Evolutionary conservation across 1,140 invertebrate genomes (phyloP).

Genomic region (Drosophila oshimai): DNA sequence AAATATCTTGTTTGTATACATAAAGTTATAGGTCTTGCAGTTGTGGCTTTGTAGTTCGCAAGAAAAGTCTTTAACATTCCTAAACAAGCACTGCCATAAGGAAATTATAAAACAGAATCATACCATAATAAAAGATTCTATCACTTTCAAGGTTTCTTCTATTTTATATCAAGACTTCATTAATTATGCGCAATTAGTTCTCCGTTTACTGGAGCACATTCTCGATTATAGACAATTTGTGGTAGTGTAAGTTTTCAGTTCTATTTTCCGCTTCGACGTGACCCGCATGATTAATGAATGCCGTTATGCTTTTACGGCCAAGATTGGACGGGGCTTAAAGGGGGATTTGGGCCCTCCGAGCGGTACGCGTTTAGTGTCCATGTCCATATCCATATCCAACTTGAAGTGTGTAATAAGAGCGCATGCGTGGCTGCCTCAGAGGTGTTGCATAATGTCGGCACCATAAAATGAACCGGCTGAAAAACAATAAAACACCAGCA

Average conservation of each 20-base stretch:
- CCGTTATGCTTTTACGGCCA: constrained; percentile 72
- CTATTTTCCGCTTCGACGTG: constrained; percentile 30
- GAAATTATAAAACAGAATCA: no score
- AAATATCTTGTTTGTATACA: no score
- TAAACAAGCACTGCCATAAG: neutral
- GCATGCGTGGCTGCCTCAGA: constrained; percentile 54
- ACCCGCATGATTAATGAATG: constrained; percentile 74
- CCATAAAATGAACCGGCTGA: constrained; percentile 59
- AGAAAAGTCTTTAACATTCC: no score
- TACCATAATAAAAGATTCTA: neutral
- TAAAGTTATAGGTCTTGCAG: no score
- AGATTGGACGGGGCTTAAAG: no score
- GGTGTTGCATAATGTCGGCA: constrained; percentile 58
- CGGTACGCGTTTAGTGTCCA: constrained; percentile 40
- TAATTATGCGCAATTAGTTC: constrained; percentile 28
- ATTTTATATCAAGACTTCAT: neutral
- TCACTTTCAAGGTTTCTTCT: neutral
- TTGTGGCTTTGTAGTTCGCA: no score
- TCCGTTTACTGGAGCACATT: neutral
- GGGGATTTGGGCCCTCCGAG: constrained; percentile 25
- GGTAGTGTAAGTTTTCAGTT: constrained; percentile 32
- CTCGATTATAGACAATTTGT: constrained; percentile 3
- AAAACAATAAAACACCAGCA: constrained; percentile 78
- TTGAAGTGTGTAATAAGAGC: constrained; percentile 53
- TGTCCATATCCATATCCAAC: neutral